Conservation (phyloP, 2,113 vertebrate species). For the Caloenas nicobarica region DNA sequence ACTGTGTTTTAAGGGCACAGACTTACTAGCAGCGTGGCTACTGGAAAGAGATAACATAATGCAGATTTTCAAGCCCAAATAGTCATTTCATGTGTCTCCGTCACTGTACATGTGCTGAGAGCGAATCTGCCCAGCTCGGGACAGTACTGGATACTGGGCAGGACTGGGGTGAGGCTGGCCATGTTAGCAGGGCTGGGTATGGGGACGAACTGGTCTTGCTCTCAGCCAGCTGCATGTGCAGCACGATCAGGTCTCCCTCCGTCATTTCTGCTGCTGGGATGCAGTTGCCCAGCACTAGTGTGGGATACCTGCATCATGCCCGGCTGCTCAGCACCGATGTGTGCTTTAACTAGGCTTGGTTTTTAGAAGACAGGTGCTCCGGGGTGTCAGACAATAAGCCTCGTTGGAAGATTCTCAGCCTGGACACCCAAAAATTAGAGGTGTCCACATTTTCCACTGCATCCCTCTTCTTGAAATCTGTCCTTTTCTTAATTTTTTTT, state of each 20-base stretch:
- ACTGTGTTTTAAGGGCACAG: not conserved
- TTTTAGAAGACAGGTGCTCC: not conserved
- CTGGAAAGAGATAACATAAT: not conserved
- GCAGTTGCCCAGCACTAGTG: rapidly evolving
- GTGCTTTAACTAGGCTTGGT: not conserved
- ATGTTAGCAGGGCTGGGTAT: not conserved
- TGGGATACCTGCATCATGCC: not conserved
- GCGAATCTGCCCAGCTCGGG: not conserved
- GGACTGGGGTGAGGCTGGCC: not conserved
- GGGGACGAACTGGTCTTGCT: not conserved
- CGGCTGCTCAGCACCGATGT: not conserved
- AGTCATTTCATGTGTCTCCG: not conserved
- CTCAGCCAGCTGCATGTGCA: not conserved
- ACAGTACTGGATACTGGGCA: not conserved
- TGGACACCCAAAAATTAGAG: not conserved
- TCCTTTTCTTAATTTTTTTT: not conserved
- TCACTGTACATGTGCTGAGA: not conserved
- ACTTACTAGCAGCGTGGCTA: not conserved
- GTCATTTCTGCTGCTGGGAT: not conserved
- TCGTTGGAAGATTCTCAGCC: not conserved
- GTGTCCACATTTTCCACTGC: not conserved
- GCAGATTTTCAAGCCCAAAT: not conserved
- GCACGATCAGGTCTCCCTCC: not conserved
- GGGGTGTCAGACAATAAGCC: not conserved
- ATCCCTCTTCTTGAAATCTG: not conserved